Evolutionary conservation across 2,797 vertebrate genomes (phyloP), one percentile per base, ranked within the genome.

Genomic region (Cetoscarus ocellatus): DNA sequence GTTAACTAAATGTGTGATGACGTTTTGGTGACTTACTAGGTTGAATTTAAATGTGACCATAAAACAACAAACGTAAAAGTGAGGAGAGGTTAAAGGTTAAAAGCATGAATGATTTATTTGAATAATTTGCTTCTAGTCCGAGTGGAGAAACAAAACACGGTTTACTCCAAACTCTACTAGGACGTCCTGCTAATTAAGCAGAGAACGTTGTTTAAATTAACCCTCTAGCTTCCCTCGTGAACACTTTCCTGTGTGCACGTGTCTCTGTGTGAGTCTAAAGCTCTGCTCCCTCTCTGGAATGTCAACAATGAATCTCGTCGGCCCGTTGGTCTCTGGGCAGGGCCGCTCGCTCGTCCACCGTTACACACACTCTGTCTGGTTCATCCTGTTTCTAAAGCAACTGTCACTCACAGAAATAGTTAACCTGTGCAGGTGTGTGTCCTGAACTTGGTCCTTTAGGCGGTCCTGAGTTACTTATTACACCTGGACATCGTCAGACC

Each of bases 231-330:
- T n/a, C n/a, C n/a, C n/a, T 27, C 27, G 4, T 27, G 27, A 27
- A 27, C 27, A 27, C 27, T 27, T 27, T 27, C 64, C 34, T 60
- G 39, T 36, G 50, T 6, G 38, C 43, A 47, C 54, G 65, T 62
- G 42, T 63, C 6, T 27, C 11, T 47, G 48, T 43, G 12, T 38
- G 56, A 53, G 61, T 64, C 18, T 15, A 75, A 75, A 78, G 12
- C 55, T 55, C 54, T 5, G 5, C 43, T 58, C 54, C 7, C 10
- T 49, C 60, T 77, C 64, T 45, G 77, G 85, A 84, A 89, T 88
- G 83, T 82, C 69, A 82, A 77, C 78, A 81, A 12, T 73, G 61
- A 83, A 17, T 83, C 75, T 52, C 0, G 50, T 35, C 13, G 13
- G 18, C 57, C 43, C 0, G 51, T 6, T 60, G 0, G 27, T 69